Conservation (phyloP, 2,888 invertebrate species). For the Synanthedon formicaeformis region DNA sequence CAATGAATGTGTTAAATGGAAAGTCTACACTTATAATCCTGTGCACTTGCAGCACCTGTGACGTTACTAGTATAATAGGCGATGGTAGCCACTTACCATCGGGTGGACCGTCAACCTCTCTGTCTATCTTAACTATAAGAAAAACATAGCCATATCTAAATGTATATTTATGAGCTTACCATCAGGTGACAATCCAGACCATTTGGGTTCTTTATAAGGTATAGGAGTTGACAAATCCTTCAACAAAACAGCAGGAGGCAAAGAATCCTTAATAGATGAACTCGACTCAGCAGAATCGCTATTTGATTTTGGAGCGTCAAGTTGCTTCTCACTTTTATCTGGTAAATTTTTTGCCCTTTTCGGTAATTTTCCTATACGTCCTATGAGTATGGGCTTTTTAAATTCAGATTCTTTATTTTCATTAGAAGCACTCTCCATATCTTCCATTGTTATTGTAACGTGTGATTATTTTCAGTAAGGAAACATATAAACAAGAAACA, state of each 20-base stretch:
- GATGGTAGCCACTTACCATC: no score
- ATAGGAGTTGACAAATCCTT: conserved; percentile 56
- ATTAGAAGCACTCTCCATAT: background rate
- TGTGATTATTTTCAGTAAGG: background rate
- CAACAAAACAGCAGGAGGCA: conserved; percentile 35
- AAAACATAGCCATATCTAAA: no score
- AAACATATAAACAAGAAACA: background rate
- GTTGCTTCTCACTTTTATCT: conserved; percentile 16
- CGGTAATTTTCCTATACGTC: conserved; percentile 65
- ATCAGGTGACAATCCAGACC: conserved; percentile 78
- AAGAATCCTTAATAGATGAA: conserved; percentile 18
- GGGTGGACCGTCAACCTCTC: no score
- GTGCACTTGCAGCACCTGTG: no score
- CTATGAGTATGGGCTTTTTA: conserved; percentile 67
- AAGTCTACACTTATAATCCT: no score
- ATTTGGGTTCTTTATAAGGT: conserved; percentile 83
- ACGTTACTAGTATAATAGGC: no score
- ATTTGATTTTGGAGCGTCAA: conserved; percentile 15
- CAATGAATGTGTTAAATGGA: no score
- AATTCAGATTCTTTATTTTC: conserved; percentile 38
- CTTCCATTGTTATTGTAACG: background rate
- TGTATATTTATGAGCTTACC: conserved; percentile 15
- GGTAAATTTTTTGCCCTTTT: conserved; percentile 34
- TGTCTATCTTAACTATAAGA: no score
- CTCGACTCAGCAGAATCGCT: conserved; percentile 11